Evolutionary conservation across 2,888 invertebrate genomes (phyloP), one percentile per base, ranked within the genome.

Genomic region (Augochlorella aurata): DNA sequence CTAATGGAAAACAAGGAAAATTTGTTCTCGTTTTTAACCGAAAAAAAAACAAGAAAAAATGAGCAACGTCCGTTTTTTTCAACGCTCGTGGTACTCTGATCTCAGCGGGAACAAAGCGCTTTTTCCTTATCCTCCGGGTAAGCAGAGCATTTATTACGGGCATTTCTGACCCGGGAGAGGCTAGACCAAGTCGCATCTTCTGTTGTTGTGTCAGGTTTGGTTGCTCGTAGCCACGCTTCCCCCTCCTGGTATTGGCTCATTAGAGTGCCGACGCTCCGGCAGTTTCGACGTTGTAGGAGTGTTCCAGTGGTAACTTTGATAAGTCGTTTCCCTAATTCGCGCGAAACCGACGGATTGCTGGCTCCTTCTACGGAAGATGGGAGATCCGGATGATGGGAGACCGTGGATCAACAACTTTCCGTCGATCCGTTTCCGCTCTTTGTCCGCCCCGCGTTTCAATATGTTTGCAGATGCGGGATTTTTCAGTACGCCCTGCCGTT

Each of bases 221-320:
- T 73, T 76, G 76, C 73, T 81, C 72, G 73, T 69, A 58, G 45
- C 76, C 70, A 73, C 45, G 52, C 29, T 73, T 54, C 50, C 21
- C 67, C 54, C 29, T 45, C 54, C 29, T 50, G 73, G 58, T 77
- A 82, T 82, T 82, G 81, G 82, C 73, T 81, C 82, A 81, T 81
- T 82, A 82, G 81, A 82, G 73, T 73, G 69, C 81, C 69, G 72
- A 81, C 81, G 52, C 61, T 79, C 68, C 54, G 72, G 68, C 71
- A 70, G 77, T 82, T 71, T 81, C 69, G 54, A 69, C 73, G 73
- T 44, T 58, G 69, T n/a, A 50, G 72, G 61, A 73, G 65, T 58
- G 72, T 69, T 76, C 73, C 72, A 76, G 73, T 70, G 73, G 69
- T 65, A 82, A 76, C 81, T 81, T 73, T 70, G 81, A 74, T 82